Conservation (phyloP, 1,140 invertebrate genomes). For the Drosophila nebulosa region DNA sequence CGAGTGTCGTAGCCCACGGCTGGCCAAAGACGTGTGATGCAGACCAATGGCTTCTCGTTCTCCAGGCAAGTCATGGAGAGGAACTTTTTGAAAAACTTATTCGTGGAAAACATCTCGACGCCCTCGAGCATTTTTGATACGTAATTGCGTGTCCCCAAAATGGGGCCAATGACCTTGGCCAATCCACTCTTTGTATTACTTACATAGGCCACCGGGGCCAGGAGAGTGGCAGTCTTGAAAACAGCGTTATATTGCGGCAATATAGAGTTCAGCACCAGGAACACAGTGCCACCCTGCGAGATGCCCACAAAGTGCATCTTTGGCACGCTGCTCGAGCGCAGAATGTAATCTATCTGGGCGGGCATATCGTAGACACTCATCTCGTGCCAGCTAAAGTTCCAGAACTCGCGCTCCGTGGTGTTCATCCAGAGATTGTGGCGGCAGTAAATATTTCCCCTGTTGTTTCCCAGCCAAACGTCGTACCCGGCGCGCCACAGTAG, state of each 20-base stretch:
- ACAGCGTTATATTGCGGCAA: slow-evolving; percentile 84
- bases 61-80: slow-evolving; percentile 82
- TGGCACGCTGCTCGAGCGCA: slow-evolving; percentile 81
- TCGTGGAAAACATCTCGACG: slow-evolving; percentile 83
- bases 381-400: slow-evolving; percentile 86
- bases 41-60: slow-evolving; percentile 81
- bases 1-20: slow-evolving; percentile 82
- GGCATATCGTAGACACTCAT: slow-evolving; percentile 87
- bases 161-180: slow-evolving; percentile 71
- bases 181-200: slow-evolving; percentile 79
- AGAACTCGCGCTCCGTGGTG: slow-evolving; percentile 81
- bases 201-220: slow-evolving; percentile 84
- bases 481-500: slow-evolving; percentile 86
- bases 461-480: slow-evolving; percentile 89
- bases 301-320: slow-evolving; percentile 82
- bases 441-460: slow-evolving; percentile 86
- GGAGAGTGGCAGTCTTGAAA: slow-evolving; percentile 82
- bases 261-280: slow-evolving; percentile 83
- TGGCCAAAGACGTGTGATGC: slow-evolving; percentile 83
- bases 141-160: slow-evolving; percentile 73
- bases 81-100: slow-evolving; percentile 81
- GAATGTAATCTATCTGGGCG: slow-evolving; percentile 85
- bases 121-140: slow-evolving; percentile 82
- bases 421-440: slow-evolving; percentile 82
- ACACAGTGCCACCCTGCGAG: slow-evolving; percentile 84